phyloP scores from a whole-genome alignment of 2,797 vertebrate genomes.

The Gorsachius magnificus region DNA sequence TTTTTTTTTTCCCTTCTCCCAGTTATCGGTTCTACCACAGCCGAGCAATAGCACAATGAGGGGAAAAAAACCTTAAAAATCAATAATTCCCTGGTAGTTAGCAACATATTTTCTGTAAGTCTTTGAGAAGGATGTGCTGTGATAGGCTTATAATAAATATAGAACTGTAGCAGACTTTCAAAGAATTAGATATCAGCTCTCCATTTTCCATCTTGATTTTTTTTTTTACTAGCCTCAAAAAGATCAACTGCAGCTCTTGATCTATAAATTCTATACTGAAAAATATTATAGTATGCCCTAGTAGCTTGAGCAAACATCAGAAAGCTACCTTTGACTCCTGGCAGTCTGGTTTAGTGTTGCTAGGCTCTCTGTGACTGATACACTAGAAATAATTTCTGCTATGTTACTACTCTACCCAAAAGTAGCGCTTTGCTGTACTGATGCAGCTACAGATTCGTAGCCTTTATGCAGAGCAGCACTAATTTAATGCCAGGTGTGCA shows the following conservation, averaged over 20 bases:
- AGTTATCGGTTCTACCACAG: constrained; percentile 36
- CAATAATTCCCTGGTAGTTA: constrained; percentile 61
- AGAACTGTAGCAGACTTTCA: constrained; percentile 42
- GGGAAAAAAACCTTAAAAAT: constrained; percentile 15
- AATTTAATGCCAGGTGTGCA: background rate
- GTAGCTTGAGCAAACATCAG: background rate
- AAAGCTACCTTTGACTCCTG: constrained; percentile 2
- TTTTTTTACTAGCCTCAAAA: background rate
- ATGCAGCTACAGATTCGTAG: background rate
- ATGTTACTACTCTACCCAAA: background rate
- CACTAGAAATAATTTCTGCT: background rate
- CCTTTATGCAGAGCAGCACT: background rate
- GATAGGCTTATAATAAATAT: constrained; percentile 40
- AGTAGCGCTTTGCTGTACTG: background rate
- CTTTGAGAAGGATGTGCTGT: constrained; percentile 50
- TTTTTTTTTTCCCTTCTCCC: background rate
- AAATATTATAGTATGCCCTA: background rate
- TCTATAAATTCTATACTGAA: background rate
- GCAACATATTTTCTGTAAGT: constrained; percentile 51
- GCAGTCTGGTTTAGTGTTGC: background rate
- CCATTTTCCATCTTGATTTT: background rate
- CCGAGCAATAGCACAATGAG: constrained; percentile 19
- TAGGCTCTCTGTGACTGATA: background rate
- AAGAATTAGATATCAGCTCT: constrained; percentile 1
- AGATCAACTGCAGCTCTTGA: background rate